Base-by-base conservation (phyloP, 2,113 vertebrate species). In the Dromiciops gliroides region DNA sequence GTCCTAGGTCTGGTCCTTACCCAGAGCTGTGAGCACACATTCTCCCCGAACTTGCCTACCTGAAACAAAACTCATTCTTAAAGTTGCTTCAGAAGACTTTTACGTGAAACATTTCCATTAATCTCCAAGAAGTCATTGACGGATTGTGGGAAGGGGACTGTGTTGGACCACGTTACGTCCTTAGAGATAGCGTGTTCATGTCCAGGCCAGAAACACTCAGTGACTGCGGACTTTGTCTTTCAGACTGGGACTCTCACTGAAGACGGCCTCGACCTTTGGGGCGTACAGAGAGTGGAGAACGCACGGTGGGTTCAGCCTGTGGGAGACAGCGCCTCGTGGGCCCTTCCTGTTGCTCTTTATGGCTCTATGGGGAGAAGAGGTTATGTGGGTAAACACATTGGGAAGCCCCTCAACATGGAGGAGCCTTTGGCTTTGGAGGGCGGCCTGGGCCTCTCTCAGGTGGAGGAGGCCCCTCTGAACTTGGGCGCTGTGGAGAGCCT, bases 171-270 rank as follows among this genome's bases (percentile, higher is more conserved):
- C 22, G 23, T 22, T 83, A 2, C 22, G n/a, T 19, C n/a, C 5
- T 83, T 83, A 44, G 6, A 67, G 31, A 83, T 23, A 83, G 7
- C 19, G 60, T n/a, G 60, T n/a, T n/a, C 5, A 7, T n/a, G 5
- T 16, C 5, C 19, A n/a, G 60, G 37, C 16, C 31, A 16, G 1
- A n/a, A n/a, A 37, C 14, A 4, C 14, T 3, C 12, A 16, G n/a
- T 44, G 67, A 83, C 14, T 44, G n/a, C 3, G 6, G 67, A 83
- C 94, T 94, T 48, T 94, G 47, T 96, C 92, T 97, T 96, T 25
- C 95, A 99, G 99, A 99, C 99, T 92, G 99, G 99, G 97, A 99
- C 99, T 12, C 99, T 99, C 60, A 99, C 99, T 75, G 99, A 99
- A 98, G 99, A 99, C 97, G 99, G 99, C 90, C 98, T 99, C 97